Evolutionary conservation across 2,113 vertebrate genomes (phyloP), one percentile per base, ranked within the genome.

Genomic region (Apteryx mantelli): DNA sequence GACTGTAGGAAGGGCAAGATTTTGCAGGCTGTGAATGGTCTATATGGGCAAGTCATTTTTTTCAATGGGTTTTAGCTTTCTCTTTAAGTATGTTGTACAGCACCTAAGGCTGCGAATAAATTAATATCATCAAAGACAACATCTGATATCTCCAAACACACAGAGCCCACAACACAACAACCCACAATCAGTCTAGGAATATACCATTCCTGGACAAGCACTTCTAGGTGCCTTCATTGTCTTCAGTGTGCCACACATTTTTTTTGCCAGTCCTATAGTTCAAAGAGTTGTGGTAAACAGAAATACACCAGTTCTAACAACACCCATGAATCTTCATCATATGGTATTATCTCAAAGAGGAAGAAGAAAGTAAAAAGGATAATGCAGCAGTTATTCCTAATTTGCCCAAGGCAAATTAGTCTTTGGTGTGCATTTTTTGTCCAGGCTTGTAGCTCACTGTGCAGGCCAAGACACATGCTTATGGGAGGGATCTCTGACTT

Each of bases 361-460:
- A 24, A 95, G 76, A 24, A 53, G 86, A 66, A 76, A 63, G 83
- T 46, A 15, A 50, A 91, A 21, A 12, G 1, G 38, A 11, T 4
- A 13, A 25, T 11, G 56, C 77, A 86, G 81, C 86, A 90, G 30
- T 90, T 50, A 9, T 20, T 38, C 46, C 74, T 11, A 52, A 20
- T 28, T 74, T 79, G 90, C 91, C 52, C 7, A 4, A 52, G 86
- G 88, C 65, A 48, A n/a, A 71, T 22, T 38, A 71, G 52, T 53
- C 30, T 53, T 77, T 12, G 38, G n/a, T 2, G 1, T 36, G 42
- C 3, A 7, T 26, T 89, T 89, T 32, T 18, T 86, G 96, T 11
- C 91, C 30, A 15, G 96, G 65, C 96, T 92, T 82, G 87, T 89
- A 93, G 52, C 36, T n/a, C 22, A 26, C 74, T 69, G 83, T 55